These are phyloP conservation scores for Leptothorax acervorum DNA, from an alignment of 2,888 invertebrate species.

Conservation along the genomic window DNA sequence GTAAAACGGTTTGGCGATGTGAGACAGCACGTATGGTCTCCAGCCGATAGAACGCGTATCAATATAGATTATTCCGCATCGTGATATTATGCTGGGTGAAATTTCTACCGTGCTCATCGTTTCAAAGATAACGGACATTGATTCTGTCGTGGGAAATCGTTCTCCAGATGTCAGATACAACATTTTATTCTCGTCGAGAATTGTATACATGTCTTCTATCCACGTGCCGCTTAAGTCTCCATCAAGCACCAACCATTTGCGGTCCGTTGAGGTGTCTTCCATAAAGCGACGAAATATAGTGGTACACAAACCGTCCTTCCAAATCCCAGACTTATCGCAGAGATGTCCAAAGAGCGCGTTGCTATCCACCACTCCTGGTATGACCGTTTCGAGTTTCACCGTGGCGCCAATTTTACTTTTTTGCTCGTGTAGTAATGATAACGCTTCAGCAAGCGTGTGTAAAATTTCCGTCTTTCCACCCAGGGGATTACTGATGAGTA, in stretches of 20 bases:
- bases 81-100: slow-evolving; percentile 88
- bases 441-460: slow-evolving; percentile 85
- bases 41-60: slow-evolving; percentile 87
- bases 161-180: slow-evolving; percentile 88
- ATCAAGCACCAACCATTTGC: slow-evolving; percentile 89
- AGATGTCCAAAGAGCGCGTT: slow-evolving; percentile 88
- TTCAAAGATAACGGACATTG: slow-evolving; percentile 88
- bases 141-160: slow-evolving; percentile 86
- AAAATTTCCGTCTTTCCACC: slow-evolving; percentile 87
- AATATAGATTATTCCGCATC: slow-evolving; percentile 89
- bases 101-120: slow-evolving; percentile 87
- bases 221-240: slow-evolving; percentile 88
- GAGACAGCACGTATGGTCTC: slow-evolving; percentile 85
- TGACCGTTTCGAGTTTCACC: slow-evolving; percentile 86
- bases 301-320: slow-evolving; percentile 86
- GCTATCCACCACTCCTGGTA: slow-evolving; percentile 87
- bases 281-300: slow-evolving; percentile 85
- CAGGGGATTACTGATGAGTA: slow-evolving; percentile 86
- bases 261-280: slow-evolving; percentile 84
- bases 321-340: slow-evolving; percentile 87
- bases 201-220: slow-evolving; percentile 88
- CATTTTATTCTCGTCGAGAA: slow-evolving; percentile 87
- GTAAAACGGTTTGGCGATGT: slow-evolving; percentile 70
- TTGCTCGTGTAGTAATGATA: slow-evolving; percentile 79
- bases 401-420: slow-evolving; percentile 75